Conservation (phyloP, 2,797 vertebrate species). For the Labeo calbasu region DNA sequence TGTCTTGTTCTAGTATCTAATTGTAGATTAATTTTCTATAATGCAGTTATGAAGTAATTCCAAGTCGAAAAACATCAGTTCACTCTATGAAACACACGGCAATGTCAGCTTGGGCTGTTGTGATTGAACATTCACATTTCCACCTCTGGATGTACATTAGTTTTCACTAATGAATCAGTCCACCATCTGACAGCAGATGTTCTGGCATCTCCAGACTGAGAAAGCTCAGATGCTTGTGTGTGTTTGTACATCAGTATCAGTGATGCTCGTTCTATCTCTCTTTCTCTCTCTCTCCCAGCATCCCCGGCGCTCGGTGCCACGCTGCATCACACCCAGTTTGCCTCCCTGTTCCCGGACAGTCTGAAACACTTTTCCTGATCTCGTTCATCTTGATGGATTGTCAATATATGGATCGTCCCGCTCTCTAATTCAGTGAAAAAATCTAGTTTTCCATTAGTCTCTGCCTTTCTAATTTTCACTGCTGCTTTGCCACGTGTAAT, state of each 20-base stretch:
- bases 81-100: too few species aligned
- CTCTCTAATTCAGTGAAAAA: slow-evolving; percentile 98
- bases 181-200: neutral
- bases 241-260: neutral
- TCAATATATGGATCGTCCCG: slow-evolving; percentile 97
- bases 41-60: neutral
- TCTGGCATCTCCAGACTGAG: neutral
- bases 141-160: neutral
- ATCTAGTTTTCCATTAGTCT: slow-evolving; percentile 99
- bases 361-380: slow-evolving; percentile 97
- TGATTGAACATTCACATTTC: neutral
- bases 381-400: slow-evolving; percentile 93
- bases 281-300: neutral
- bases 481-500: slow-evolving; percentile 93
- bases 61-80: too few species aligned
- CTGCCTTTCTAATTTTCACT: slow-evolving; percentile 87
- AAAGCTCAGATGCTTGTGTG: neutral
- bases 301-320: slow-evolving; percentile 79
- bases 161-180: neutral
- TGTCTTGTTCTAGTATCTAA: neutral
- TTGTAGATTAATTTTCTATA: neutral
- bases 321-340: slow-evolving; percentile 86
- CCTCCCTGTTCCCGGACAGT: slow-evolving; percentile 85
- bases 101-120: too few species aligned
- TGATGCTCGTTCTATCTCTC: neutral